These are phyloP conservation scores for Tenthredo scrophulariae DNA, from an alignment of 2,888 invertebrate genomes.

Conservation along the genomic window DNA sequence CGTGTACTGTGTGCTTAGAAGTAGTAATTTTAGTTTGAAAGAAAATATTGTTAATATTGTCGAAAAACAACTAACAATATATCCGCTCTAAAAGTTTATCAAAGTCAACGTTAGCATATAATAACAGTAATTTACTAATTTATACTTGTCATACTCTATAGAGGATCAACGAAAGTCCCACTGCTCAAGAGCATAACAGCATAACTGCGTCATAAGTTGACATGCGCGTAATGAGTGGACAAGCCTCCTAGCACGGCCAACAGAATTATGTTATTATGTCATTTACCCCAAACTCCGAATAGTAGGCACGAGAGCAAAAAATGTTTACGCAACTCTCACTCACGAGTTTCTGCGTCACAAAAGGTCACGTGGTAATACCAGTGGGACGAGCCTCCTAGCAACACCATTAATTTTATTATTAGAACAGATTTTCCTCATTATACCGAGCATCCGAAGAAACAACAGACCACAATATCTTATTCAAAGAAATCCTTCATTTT, in stretches of 20 bases:
- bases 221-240: background rate
- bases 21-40: background rate
- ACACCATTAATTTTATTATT: background rate
- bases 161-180: background rate
- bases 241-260: constrained; percentile 15
- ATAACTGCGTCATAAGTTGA: background rate
- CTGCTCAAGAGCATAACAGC: background rate
- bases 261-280: constrained; percentile 1
- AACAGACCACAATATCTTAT: background rate
- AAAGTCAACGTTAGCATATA: background rate
- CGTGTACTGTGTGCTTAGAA: background rate
- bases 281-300: background rate
- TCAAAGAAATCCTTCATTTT: background rate
- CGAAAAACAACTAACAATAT: background rate
- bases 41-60: background rate
- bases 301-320: background rate
- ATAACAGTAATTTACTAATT: background rate
- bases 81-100: background rate
- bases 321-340: constrained; percentile 5
- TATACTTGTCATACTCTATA: background rate
- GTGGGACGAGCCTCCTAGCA: background rate
- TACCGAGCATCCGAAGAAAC: background rate
- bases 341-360: background rate
- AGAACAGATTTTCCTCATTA: background rate
- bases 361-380: background rate